Percentiles rank a stretch among this genome's conserved stretches.
These are phyloP conservation scores for Loripinus fragilis DNA, from an alignment of 2,888 invertebrate genomes.

Conservation along the genomic window DNA sequence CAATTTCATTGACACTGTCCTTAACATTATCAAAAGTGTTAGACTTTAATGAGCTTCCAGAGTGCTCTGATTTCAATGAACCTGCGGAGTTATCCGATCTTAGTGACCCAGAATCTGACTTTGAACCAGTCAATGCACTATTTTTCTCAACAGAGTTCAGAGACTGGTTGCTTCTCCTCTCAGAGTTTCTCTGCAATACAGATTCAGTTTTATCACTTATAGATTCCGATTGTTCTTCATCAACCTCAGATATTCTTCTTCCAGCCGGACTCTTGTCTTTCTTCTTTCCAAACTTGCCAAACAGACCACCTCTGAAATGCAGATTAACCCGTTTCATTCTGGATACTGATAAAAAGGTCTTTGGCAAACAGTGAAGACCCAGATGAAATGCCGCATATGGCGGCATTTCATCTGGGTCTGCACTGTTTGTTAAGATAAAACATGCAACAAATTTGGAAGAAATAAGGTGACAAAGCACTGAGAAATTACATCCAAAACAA, in stretches of 20 bases:
- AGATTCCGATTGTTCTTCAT: background rate
- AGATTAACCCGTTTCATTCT: no score
- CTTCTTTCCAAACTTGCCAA: background rate
- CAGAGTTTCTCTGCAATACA: slow-evolving; percentile 1
- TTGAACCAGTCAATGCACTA: background rate
- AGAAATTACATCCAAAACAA: no score
- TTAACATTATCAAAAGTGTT: background rate
- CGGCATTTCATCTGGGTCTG: no score
- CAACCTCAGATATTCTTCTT: background rate
- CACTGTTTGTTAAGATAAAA: no score
- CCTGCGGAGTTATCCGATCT: background rate
- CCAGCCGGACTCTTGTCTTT: background rate
- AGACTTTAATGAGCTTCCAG: background rate
- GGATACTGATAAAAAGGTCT: no score
- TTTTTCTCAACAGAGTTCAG: slow-evolving; percentile 16
- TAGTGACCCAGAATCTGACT: background rate
- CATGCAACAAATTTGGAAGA: no score
- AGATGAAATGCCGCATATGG: no score
- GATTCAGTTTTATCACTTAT: background rate
- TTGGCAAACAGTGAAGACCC: no score
- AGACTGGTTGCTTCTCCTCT: slow-evolving; percentile 13
- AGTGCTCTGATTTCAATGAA: background rate
- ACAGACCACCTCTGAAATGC: background rate
- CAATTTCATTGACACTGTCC: background rate
- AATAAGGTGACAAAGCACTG: no score